These are phyloP conservation scores for Trachymyrmex cornetzi DNA, from an alignment of 1,140 invertebrate genomes.

Conservation along the genomic window DNA sequence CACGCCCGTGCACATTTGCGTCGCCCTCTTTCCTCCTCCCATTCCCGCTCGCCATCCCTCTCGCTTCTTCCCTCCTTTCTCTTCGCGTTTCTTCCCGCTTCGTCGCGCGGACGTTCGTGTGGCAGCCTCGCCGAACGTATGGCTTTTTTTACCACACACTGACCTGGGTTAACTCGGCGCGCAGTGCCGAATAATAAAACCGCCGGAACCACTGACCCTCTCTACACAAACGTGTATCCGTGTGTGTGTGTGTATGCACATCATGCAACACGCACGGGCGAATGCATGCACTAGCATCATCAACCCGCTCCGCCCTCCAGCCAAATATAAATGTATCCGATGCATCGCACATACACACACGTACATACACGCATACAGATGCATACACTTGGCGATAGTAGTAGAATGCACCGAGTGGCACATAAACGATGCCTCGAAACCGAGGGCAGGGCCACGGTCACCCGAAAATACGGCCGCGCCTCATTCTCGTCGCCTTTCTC, in stretches of 20 bases:
- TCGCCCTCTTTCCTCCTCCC: slow-evolving; percentile 18
- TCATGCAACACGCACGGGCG: not conserved
- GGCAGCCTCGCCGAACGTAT: slow-evolving; percentile 75
- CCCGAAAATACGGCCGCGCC: slow-evolving; percentile 82
- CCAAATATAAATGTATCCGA: slow-evolving; percentile 69
- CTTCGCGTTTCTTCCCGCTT: slow-evolving; percentile 50
- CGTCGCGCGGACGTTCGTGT: slow-evolving; percentile 65
- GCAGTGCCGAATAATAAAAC: slow-evolving; percentile 85
- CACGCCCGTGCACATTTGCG: slow-evolving; percentile 59
- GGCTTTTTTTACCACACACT: slow-evolving; percentile 83
- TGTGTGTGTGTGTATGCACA: too few relatives aligned
- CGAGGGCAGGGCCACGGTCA: slow-evolving; percentile 85
- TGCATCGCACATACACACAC: slow-evolving; percentile 21
- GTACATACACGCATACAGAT: not conserved
- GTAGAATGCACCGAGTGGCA: slow-evolving; percentile 78
- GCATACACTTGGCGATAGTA: not conserved
- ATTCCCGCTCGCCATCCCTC: slow-evolving; percentile 1
- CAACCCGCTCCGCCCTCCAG: slow-evolving; percentile 59
- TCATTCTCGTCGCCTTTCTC: slow-evolving; percentile 60
- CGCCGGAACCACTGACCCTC: slow-evolving; percentile 79
- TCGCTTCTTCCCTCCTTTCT: slow-evolving; percentile 8
- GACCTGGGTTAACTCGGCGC: slow-evolving; percentile 85
- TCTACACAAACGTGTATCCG: slow-evolving; percentile 17
- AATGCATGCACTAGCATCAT: slow-evolving; percentile 1
- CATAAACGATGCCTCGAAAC: slow-evolving; percentile 73